Evolutionary conservation across 2,888 invertebrate genomes (phyloP).

Genomic region (Quadroppia sp.): DNA sequence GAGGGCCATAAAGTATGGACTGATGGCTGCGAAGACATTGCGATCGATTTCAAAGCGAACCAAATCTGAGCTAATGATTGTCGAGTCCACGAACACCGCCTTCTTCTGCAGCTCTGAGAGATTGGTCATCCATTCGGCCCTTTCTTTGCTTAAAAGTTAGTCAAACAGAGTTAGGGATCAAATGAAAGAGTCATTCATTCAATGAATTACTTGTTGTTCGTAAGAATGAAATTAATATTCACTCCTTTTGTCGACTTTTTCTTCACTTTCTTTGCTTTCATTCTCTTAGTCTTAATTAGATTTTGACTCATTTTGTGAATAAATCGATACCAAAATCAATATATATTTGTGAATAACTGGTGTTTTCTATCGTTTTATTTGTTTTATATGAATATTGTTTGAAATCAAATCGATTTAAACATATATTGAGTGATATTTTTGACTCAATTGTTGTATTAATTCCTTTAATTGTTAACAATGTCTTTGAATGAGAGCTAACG

Average conservation of each 20-base stretch:
- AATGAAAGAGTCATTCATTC: not conserved
- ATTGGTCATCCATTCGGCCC: slow-evolving; percentile 9
- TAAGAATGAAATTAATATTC: not conserved
- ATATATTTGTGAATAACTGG: too few relatives aligned
- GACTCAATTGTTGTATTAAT: too few relatives aligned
- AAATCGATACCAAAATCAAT: too few relatives aligned
- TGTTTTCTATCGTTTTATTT: too few relatives aligned
- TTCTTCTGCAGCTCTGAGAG: not conserved
- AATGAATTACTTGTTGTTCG: not conserved
- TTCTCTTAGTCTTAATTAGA: not conserved
- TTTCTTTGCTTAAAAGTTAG: not conserved
- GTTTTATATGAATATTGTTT: too few relatives aligned
- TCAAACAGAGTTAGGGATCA: not conserved
- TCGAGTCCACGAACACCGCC: slow-evolving; percentile 14
- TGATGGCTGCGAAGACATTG: slow-evolving; percentile 66
- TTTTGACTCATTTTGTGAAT: slow-evolving; percentile 1
- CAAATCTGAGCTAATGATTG: slow-evolving; percentile 59
- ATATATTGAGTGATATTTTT: too few relatives aligned
- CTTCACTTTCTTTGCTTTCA: not conserved
- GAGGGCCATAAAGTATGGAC: slow-evolving; percentile 68
- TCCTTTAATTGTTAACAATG: too few relatives aligned
- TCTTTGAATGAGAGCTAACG: too few relatives aligned
- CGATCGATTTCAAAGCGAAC: slow-evolving; percentile 64
- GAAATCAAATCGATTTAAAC: too few relatives aligned
- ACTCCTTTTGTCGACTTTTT: not conserved